A percentile compares a stretch with the other conserved stretches of the same genome.
These are phyloP conservation scores for Scyliorhinus canicula DNA, from an alignment of 2,797 vertebrate species.

Conservation along the genomic window DNA sequence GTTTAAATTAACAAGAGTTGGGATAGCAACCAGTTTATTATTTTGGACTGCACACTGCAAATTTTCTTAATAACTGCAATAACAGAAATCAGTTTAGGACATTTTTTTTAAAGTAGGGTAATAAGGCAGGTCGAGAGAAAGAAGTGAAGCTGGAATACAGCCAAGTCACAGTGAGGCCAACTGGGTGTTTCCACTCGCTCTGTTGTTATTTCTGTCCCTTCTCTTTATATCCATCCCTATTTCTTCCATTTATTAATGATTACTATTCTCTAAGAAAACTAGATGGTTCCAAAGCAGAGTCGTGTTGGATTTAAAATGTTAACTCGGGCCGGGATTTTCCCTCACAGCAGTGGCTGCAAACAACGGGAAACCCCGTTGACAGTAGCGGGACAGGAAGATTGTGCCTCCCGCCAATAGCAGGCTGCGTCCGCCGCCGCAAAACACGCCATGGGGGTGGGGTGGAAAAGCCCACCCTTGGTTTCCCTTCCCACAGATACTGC, in stretches of 20 bases:
- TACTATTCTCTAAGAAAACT: background rate
- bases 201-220: background rate
- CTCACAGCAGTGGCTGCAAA: too few species aligned
- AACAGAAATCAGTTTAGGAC: background rate
- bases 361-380: too few species aligned
- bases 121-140: background rate
- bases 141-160: background rate
- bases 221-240: background rate
- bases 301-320: too few species aligned
- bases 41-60: background rate
- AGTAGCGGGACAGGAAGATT: too few species aligned
- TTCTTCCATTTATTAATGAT: background rate
- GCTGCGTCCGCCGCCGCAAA: too few species aligned
- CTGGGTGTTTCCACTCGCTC: background rate
- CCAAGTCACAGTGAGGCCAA: background rate
- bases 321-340: too few species aligned
- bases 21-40: slow-evolving; percentile 25
- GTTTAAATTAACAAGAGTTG: slow-evolving; percentile 15
- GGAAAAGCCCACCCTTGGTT: too few species aligned
- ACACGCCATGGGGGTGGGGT: too few species aligned
- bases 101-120: background rate
- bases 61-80: background rate
- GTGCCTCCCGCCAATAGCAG: too few species aligned
- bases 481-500: too few species aligned
- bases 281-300: background rate